phyloP scores from a whole-genome alignment of 2,888 invertebrate species.

The Melinaea menophilus region DNA sequence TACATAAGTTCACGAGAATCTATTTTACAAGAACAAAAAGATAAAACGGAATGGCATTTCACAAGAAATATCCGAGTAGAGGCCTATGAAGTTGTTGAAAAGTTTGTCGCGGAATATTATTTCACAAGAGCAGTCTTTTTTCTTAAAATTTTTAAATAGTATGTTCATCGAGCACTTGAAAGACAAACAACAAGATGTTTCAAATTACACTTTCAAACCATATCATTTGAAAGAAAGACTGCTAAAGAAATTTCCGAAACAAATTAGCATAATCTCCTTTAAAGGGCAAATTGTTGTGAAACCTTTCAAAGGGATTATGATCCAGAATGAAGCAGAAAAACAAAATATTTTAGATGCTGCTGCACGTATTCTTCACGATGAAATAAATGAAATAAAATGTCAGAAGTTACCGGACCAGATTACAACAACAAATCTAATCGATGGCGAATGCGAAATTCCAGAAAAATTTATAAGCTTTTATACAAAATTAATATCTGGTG shows the following conservation, averaged over 20 bases:
- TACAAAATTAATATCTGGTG: not conserved
- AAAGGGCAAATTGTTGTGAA: constrained; percentile 11
- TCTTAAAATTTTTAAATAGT: too few species aligned
- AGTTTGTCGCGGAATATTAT: too few species aligned
- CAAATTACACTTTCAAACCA: too few species aligned
- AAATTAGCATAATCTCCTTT: constrained; percentile 11
- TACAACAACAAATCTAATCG: constrained; percentile 1
- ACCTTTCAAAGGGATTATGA: constrained; percentile 12
- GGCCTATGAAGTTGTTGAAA: too few species aligned
- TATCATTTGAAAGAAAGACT: too few species aligned
- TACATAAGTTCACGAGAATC: too few species aligned
- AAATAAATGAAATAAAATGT: constrained; percentile 11
- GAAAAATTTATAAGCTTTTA: not conserved
- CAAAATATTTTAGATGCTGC: constrained; percentile 7
- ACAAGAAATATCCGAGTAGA: too few species aligned
- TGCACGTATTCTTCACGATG: constrained; percentile 10
- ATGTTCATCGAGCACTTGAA: too few species aligned
- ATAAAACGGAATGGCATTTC: too few species aligned
- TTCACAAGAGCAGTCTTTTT: too few species aligned
- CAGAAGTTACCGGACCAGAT: constrained; percentile 12
- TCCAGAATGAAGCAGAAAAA: constrained; percentile 10
- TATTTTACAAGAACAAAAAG: too few species aligned
- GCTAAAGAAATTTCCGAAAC: constrained; percentile 9
- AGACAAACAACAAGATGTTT: too few species aligned
- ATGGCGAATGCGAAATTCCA: not conserved